Conservation (phyloP, 64 coral and sea anemone genomes). For the Montipora efflorescens region DNA sequence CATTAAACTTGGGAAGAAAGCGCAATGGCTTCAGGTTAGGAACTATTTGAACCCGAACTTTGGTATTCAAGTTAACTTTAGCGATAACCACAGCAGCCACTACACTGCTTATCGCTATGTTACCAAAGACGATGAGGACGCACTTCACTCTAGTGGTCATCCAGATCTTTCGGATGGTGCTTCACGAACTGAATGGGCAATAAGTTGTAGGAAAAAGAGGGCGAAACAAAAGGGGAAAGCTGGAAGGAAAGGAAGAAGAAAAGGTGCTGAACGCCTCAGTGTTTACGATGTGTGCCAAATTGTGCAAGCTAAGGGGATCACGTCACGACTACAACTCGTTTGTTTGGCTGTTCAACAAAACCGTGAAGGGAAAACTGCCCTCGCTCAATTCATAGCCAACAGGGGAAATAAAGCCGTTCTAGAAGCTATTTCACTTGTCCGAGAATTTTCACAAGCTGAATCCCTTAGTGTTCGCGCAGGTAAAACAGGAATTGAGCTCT, state of each 20-base stretch:
- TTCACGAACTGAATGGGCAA: neutral
- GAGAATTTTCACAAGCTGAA: too few species aligned
- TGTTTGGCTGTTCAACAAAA: too few species aligned
- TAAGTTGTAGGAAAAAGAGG: too few species aligned
- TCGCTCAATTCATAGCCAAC: too few species aligned
- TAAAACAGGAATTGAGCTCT: conserved; percentile 46
- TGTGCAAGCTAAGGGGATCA: too few species aligned
- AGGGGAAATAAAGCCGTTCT: too few species aligned
- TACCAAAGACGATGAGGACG: neutral
- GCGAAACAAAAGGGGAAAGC: too few species aligned
- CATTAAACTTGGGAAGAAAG: neutral
- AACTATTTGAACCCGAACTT: neutral
- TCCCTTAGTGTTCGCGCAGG: neutral
- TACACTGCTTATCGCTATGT: neutral
- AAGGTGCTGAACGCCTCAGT: too few species aligned
- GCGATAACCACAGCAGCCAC: neutral
- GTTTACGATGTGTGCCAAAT: too few species aligned
- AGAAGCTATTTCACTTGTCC: too few species aligned
- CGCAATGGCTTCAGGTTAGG: neutral
- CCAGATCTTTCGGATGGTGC: neutral
- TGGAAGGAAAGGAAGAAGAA: too few species aligned
- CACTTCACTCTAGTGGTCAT: neutral
- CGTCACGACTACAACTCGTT: too few species aligned
- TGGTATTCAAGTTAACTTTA: neutral
- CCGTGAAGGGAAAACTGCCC: neutral